Evolutionary conservation across 2,797 vertebrate species (phyloP).

Genomic region (Melanotaenia maccullochi): DNA sequence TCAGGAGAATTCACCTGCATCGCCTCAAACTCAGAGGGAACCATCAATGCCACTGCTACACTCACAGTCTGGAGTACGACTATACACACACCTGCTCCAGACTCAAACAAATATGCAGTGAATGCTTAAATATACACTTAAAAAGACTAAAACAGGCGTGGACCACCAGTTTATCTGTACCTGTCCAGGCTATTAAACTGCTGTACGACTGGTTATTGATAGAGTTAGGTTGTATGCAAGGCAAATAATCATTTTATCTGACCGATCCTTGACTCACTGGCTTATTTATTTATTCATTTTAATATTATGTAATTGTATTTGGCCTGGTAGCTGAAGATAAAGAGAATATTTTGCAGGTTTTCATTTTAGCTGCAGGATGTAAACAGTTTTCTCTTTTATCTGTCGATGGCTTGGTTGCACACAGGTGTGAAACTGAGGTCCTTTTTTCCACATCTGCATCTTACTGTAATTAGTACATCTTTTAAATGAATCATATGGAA

Average conservation of each 20-base stretch:
- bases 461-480: conserved; percentile 1
- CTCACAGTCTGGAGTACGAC: conserved; percentile 96
- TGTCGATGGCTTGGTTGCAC: conserved; percentile 5
- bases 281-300: background rate
- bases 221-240: conserved; percentile 17
- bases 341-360: conserved; percentile 18
- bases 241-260: conserved; percentile 48
- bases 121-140: conserved; percentile 51
- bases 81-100: background rate
- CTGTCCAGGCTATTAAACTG: conserved; percentile 38
- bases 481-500: conserved; percentile 11
- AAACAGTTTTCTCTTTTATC: conserved; percentile 4
- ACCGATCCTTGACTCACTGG: conserved; percentile 7
- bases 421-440: background rate
- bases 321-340: background rate
- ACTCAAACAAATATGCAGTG: conserved; percentile 32
- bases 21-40: conserved; percentile 86
- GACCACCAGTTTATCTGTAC: conserved; percentile 48
- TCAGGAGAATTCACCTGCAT: conserved; percentile 91
- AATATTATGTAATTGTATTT: background rate
- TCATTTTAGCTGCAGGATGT: conserved; percentile 22
- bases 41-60: conserved; percentile 81
- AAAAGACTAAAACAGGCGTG: conserved; percentile 47
- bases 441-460: conserved; percentile 15
- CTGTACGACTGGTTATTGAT: conserved; percentile 57